Base-by-base conservation (phyloP, 2,888 invertebrate genomes). In the Volucella inanis region DNA sequence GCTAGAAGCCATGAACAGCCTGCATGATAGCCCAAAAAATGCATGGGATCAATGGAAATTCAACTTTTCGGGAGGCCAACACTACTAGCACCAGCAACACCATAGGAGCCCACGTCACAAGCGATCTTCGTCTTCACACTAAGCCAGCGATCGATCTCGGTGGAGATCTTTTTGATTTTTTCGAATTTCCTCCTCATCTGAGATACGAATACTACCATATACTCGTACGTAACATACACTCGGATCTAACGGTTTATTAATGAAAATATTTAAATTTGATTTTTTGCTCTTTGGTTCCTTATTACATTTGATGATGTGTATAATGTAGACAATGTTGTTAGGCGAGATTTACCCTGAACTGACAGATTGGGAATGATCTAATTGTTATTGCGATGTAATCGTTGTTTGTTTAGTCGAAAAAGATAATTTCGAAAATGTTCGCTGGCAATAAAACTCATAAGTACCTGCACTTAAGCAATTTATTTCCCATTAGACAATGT, bases 201-300 rank as follows among this genome's bases (percentile, higher is more conserved):
- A 3, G 18, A 22, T 22, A 22, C 2, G 18, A 22, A 22, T 22
- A 22, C 18, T 22, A 22, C 2, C 2, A 1, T 31, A 22, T 22
- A 22, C 4, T 22, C 22, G 22, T 22, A 22, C 18, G 2, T 22
- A 22, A 22, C 18, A 22, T 31, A 31, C 6, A 31, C 6, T 31
- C 31, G 31, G 4, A 31, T 31, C 31, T 61, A 84, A 84, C 47
- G 75, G 75, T 81, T 81, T 85, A 77, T 71, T 81, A 77, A 85
- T 72, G 62, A 81, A 85, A 85, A 76, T 81, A 81, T 85, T 85
- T 85, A 72, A 72, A 85, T 85, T 85, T 57, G 18, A 68, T 57
- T 75, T 75, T 47, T 57, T 50, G 15, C 22, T 39, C 11, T 31
- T 31, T 31, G 31, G 31, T 31, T 31, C 61, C 65, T 79, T 68